Conservation (phyloP, 2,888 invertebrate genomes). For the Drosophila longiperda region DNA sequence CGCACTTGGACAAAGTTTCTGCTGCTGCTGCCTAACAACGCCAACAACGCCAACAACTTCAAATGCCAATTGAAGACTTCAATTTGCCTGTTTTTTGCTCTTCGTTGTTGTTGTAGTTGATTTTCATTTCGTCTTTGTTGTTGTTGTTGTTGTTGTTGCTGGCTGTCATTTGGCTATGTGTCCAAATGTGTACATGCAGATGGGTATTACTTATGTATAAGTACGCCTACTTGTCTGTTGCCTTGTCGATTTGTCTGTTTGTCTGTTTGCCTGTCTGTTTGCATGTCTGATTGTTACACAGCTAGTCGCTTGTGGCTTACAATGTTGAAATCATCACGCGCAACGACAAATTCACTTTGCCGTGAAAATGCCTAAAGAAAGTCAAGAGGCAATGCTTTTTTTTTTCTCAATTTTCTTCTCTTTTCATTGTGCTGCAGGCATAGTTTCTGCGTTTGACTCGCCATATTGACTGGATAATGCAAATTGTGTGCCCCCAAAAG, state of each 20-base stretch:
- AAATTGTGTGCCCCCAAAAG: conserved; percentile 51
- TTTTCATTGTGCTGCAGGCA: conserved; percentile 23
- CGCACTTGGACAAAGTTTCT: conserved; percentile 74
- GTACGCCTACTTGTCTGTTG: conserved; percentile 29
- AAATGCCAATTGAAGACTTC: conserved; percentile 55
- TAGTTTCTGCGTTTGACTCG: conserved; percentile 38
- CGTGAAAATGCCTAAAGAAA: conserved; percentile 63
- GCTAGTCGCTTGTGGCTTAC: conserved; percentile 58
- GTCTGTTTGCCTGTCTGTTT: conserved; percentile 29
- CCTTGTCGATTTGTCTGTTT: conserved; percentile 18
- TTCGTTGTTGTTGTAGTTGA: not conserved
- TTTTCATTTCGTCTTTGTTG: not conserved
- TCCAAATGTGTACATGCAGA: conserved; percentile 16
- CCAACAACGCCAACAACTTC: conserved; percentile 27
- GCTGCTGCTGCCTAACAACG: conserved; percentile 61
- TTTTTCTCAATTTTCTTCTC: not conserved
- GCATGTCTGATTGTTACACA: conserved; percentile 58
- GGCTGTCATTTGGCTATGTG: conserved; percentile 23
- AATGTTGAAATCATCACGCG: conserved; percentile 45
- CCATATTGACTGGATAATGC: conserved; percentile 47
- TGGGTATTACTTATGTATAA: conserved; percentile 32
- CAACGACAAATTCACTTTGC: conserved; percentile 29
- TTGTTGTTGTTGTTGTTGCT: conserved; percentile 20
- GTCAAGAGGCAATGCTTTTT: conserved; percentile 44
- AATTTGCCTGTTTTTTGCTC: conserved; percentile 40